A percentile compares a stretch with the other conserved stretches of the same genome.
Conservation (phyloP, 2,797 vertebrate genomes). For the Chaunax sp. region DNA sequence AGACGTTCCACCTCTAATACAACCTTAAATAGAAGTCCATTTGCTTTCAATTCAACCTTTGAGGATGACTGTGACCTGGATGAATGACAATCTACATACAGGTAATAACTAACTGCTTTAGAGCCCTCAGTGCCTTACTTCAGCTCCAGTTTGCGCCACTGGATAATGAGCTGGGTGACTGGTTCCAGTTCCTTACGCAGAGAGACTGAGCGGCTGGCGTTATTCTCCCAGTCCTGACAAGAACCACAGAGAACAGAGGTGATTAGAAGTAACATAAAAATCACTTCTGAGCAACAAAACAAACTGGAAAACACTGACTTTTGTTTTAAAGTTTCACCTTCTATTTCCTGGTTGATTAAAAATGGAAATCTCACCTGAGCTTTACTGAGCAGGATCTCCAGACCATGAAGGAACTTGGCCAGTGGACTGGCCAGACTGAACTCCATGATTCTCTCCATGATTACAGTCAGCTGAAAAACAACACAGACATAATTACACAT, state of each 20-base stretch:
- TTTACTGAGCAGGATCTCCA: slow-evolving; percentile 96
- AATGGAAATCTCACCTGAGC: slow-evolving; percentile 91
- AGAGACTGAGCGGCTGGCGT: slow-evolving; percentile 91
- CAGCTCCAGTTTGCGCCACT: slow-evolving; percentile 95
- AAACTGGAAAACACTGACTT: too few species aligned
- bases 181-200: slow-evolving; percentile 89
- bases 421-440: slow-evolving; percentile 94
- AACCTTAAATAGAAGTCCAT: too few species aligned
- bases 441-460: slow-evolving; percentile 89
- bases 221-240: slow-evolving; percentile 95
- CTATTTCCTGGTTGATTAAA: too few species aligned
- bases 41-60: too few species aligned
- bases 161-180: slow-evolving; percentile 93
- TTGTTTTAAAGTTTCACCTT: too few species aligned
- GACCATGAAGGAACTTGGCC: slow-evolving; percentile 95
- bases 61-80: too few species aligned
- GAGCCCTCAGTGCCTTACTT: slow-evolving; percentile 81
- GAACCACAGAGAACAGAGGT: neutral
- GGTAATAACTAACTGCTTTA: neutral
- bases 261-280: neutral
- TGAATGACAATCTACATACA: too few species aligned
- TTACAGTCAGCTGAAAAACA: slow-evolving; percentile 86
- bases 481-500: slow-evolving; percentile 1
- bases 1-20: too few species aligned
- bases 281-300: neutral